Evolutionary conservation across 2,888 invertebrate species (phyloP), one percentile per base, ranked within the genome.

Genomic region (Spilarctia lutea): DNA sequence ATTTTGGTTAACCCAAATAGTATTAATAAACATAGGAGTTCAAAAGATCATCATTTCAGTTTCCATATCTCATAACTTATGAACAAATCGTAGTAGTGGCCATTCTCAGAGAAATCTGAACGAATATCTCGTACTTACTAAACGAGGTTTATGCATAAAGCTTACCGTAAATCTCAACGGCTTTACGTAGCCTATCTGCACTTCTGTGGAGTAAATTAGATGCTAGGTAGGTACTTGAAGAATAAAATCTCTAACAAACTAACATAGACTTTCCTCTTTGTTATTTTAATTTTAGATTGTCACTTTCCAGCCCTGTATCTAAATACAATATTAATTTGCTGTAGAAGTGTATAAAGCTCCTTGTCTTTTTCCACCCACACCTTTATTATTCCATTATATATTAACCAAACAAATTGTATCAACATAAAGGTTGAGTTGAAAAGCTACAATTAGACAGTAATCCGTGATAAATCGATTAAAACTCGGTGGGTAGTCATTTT

Each of bases 21-120:
- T 81, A 75, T 80, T 79, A 39, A 0, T 39, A 39, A 35, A 86
- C 86, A 83, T 83, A 87, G 84, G 85, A 85, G 85, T 87, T 88
- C 86, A 87, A 86, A 87, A 83, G 85, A 77, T 74, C 79, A 82
- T 72, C 79, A 82, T 83, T 82, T 81, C 75, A 72, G 72, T 72
- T n/a, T 72, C 76, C 84, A 85, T 84, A 86, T 84, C 78, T 77
- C 81, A 80, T 85, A 82, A 86, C 85, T 87, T 86, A 83, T 71
- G 76, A 74, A 76, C 48, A 73, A 82, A 79, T 81, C 68, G 60
- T 33, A 68, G 65, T 7, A 60, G 70, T 72, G 69, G 30, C 68
- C 67, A 72, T 65, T 66, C 68, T 39, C 45, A 52, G 39, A 75
- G 72, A 18, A 24, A 82, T 77, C 78, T 75, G 75, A 79, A 68